Evolutionary conservation across 2,888 invertebrate genomes (phyloP).

Genomic region (Clostera curtula): DNA sequence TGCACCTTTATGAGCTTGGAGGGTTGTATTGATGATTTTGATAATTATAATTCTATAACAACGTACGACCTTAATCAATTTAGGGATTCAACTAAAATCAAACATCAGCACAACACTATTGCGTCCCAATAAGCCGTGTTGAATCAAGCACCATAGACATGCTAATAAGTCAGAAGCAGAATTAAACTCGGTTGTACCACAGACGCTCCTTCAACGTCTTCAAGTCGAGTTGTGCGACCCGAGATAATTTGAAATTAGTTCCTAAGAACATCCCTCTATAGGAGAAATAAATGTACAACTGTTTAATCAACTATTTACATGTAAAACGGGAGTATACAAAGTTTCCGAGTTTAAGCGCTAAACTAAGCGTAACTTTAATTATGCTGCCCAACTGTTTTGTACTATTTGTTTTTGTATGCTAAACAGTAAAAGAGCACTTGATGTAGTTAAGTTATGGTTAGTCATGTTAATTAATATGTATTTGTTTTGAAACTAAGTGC

Average conservation of each 20-base stretch:
- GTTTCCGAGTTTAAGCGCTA: not conserved
- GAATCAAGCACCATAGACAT: slow-evolving; percentile 26
- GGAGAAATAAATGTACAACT: slow-evolving; percentile 22
- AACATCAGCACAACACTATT: slow-evolving; percentile 11
- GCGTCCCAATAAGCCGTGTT: slow-evolving; percentile 17
- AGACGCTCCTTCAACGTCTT: slow-evolving; percentile 36
- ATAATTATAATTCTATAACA: not conserved
- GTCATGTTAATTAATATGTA: too few species aligned
- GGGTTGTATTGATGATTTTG: too few species aligned
- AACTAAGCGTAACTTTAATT: not conserved
- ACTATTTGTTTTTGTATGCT: not conserved
- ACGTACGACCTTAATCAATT: not conserved
- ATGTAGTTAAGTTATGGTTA: too few species aligned
- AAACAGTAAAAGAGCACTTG: too few species aligned
- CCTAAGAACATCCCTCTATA: slow-evolving; percentile 31
- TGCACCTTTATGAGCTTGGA: too few species aligned
- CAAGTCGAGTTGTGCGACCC: slow-evolving; percentile 27
- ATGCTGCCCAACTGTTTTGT: not conserved
- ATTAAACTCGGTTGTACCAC: slow-evolving; percentile 38
- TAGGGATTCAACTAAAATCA: slow-evolving; percentile 3
- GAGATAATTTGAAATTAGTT: slow-evolving; percentile 48
- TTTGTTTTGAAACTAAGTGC: too few species aligned
- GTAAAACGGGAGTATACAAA: not conserved
- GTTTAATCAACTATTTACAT: slow-evolving; percentile 2
- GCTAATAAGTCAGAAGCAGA: slow-evolving; percentile 37